A percentile compares a stretch with the other conserved stretches of the same genome.
Evolutionary conservation across 2,113 vertebrate species (phyloP).

Genomic region (Peromyscus californicus): DNA sequence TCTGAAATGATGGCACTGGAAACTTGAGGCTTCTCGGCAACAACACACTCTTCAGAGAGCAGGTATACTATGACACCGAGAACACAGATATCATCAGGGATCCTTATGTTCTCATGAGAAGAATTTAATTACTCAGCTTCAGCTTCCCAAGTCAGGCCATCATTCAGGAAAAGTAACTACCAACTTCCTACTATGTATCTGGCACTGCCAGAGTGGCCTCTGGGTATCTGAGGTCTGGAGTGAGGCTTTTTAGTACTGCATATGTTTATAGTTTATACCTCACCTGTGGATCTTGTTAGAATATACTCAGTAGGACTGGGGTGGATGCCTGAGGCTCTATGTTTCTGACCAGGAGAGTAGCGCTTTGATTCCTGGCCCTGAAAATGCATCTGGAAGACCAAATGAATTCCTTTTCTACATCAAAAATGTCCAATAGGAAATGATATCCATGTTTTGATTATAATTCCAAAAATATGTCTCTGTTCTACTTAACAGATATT

Average conservation of each 20-base stretch:
- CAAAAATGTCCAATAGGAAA: not conserved
- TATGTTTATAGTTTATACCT: not conserved
- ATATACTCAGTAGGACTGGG: not conserved
- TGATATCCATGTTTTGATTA: not conserved
- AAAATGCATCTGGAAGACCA: not conserved
- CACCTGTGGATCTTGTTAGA: not conserved
- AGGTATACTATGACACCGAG: not conserved
- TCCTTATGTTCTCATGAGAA: not conserved
- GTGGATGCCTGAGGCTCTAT: not conserved
- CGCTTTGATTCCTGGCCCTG: not conserved
- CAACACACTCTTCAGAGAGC: not conserved
- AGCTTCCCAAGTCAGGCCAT: not conserved
- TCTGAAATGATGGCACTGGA: constrained; percentile 26
- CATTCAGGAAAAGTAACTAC: not conserved
- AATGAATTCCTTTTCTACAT: not conserved
- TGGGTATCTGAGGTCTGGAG: not conserved
- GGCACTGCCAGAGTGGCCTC: not conserved
- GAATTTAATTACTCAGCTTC: not conserved
- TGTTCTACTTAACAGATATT: not conserved
- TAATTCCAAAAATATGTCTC: not conserved
- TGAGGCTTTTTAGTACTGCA: not conserved
- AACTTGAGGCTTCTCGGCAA: not conserved
- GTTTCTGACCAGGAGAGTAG: not conserved
- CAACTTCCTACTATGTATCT: not conserved
- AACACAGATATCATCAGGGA: not conserved